These are phyloP conservation scores for Taenioides sp. DNA, from an alignment of 2,797 vertebrate genomes.

Conservation along the genomic window DNA sequence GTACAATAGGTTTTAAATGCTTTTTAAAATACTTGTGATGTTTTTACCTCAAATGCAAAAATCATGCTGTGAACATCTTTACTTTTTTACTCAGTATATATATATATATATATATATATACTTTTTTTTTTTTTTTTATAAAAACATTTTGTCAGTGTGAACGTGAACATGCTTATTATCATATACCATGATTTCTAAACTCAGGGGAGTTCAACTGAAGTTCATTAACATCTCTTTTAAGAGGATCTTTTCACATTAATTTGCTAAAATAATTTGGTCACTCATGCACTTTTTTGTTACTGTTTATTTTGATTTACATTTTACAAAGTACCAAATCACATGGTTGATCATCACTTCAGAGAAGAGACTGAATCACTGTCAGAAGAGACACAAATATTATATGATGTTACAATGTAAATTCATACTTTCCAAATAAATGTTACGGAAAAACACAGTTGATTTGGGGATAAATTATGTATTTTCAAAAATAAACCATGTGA, in stretches of 20 bases:
- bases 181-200: constrained; percentile 10
- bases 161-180: constrained; percentile 2
- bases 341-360: constrained; percentile 13
- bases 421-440: constrained; percentile 47
- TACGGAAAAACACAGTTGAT: not conserved
- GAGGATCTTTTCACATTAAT: constrained; percentile 14
- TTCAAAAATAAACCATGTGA: not conserved
- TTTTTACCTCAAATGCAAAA: constrained; percentile 45
- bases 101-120: too few species aligned
- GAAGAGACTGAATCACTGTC: not conserved
- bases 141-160: constrained; percentile 8
- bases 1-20: constrained; percentile 40
- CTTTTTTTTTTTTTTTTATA: constrained; percentile 13
- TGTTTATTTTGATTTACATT: constrained; percentile 1
- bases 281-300: constrained; percentile 41
- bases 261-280: constrained; percentile 37
- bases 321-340: constrained; percentile 8
- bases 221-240: constrained; percentile 22
- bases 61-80: constrained; percentile 40
- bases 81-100: constrained; percentile 10
- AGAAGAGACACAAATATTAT: constrained; percentile 27
- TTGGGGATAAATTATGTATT: not conserved
- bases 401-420: constrained; percentile 32
- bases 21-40: constrained; percentile 27
- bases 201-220: constrained; percentile 15